Evolutionary conservation across 92 coral and sea anemone genomes (phyloP).

Genomic region (Anthopleura xanthogrammica): DNA sequence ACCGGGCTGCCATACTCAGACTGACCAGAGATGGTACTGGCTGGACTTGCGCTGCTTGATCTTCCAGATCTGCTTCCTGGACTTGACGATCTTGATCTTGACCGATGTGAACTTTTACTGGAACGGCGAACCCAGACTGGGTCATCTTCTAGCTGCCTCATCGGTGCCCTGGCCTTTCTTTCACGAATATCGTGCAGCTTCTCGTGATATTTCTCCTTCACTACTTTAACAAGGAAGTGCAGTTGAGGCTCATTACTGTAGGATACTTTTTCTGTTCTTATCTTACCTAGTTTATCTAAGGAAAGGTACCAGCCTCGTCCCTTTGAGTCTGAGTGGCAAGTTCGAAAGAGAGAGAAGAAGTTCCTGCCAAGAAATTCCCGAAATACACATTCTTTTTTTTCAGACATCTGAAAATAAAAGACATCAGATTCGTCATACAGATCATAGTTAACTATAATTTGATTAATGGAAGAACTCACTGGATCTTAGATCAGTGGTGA

Average conservation of each 20-base stretch:
- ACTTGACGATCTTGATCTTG: constrained; percentile 5
- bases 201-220: constrained; percentile 44
- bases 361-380: constrained; percentile 86
- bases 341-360: constrained; percentile 80
- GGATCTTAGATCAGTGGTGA: too few relatives aligned
- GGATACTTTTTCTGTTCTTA: constrained; percentile 64
- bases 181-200: not conserved
- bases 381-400: constrained; percentile 93
- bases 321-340: constrained; percentile 81
- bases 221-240: constrained; percentile 79
- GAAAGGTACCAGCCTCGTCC: constrained; percentile 93
- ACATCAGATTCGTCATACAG: not conserved
- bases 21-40: constrained; percentile 14
- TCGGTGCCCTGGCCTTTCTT: not conserved
- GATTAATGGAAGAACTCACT: too few relatives aligned
- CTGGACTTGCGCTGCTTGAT: not conserved
- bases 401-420: constrained; percentile 60
- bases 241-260: constrained; percentile 80
- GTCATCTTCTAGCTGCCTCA: not conserved
- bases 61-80: not conserved
- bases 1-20: constrained; percentile 22
- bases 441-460: too few relatives aligned
- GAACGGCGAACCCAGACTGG: constrained; percentile 23
- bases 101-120: not conserved
- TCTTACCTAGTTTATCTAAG: constrained; percentile 67